A percentile compares a stretch with the other conserved stretches of the same genome.
phyloP scores from a whole-genome alignment of 92 coral and sea anemone genomes.

The Epizoanthus ramosus region DNA sequence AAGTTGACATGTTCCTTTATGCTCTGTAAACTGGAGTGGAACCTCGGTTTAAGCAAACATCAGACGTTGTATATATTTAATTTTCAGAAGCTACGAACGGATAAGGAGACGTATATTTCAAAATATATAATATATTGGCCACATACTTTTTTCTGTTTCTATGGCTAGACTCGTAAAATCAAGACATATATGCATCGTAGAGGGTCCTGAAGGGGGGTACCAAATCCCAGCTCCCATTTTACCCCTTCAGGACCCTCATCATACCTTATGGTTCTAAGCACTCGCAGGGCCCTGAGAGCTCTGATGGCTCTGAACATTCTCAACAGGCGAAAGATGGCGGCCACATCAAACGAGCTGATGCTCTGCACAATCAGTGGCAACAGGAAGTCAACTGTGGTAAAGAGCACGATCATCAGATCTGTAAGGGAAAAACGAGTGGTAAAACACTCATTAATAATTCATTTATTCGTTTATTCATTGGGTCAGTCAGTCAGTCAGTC shows the following conservation, averaged over 20 bases:
- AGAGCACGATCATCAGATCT: slow-evolving; percentile 89
- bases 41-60: background rate
- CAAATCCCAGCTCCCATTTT: too few relatives aligned
- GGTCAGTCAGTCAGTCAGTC: too few relatives aligned
- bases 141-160: background rate
- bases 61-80: background rate
- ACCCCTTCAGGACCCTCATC: too few relatives aligned
- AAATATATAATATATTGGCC: background rate
- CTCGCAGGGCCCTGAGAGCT: slow-evolving; percentile 94
- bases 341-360: slow-evolving; percentile 94
- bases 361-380: slow-evolving; percentile 92
- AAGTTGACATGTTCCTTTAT: too few relatives aligned
- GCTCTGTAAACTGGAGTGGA: too few relatives aligned
- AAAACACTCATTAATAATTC: background rate
- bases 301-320: slow-evolving; percentile 99
- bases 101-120: too few relatives aligned
- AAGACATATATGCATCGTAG: too few relatives aligned
- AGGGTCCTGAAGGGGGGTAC: too few relatives aligned
- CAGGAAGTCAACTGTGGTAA: slow-evolving; percentile 93
- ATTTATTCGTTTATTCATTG: background rate
- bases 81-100: too few relatives aligned
- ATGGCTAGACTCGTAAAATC: background rate
- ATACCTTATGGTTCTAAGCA: slow-evolving; percentile 93
- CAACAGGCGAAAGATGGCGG: slow-evolving; percentile 92
- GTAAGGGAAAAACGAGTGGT: background rate